These are phyloP conservation scores for Monomorium pharaonis DNA, from an alignment of 1,140 invertebrate species.

Conservation along the genomic window DNA sequence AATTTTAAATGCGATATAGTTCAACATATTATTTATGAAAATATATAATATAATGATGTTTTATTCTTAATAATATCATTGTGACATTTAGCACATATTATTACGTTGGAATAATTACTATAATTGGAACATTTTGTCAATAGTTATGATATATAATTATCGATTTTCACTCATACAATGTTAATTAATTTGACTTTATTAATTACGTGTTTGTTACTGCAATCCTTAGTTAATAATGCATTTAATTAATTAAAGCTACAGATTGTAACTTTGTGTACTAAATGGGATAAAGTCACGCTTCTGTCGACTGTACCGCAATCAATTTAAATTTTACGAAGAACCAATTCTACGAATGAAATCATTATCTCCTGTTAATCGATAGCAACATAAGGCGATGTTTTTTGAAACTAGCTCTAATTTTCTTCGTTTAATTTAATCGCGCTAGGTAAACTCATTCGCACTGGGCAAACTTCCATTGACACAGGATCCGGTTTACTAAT, in stretches of 20 bases:
- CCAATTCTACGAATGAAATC: neutral
- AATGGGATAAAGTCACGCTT: neutral
- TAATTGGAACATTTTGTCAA: slow-evolving; percentile 46
- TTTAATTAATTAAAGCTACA: slow-evolving; percentile 43
- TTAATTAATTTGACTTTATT: slow-evolving; percentile 54
- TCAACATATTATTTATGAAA: neutral
- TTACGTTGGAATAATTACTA: slow-evolving; percentile 14
- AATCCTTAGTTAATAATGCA: slow-evolving; percentile 34
- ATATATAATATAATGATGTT: neutral
- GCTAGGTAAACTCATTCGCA: neutral
- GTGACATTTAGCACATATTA: slow-evolving; percentile 30
- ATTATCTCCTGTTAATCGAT: neutral
- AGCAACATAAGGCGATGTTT: neutral
- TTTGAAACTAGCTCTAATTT: slow-evolving; percentile 23
- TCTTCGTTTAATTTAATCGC: slow-evolving; percentile 18
- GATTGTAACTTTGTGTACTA: slow-evolving; percentile 17
- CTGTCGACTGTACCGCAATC: neutral
- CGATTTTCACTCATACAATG: slow-evolving; percentile 30
- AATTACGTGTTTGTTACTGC: slow-evolving; percentile 44
- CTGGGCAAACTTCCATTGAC: slow-evolving; percentile 32
- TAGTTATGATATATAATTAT: slow-evolving; percentile 52
- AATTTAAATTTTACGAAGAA: slow-evolving; percentile 22
- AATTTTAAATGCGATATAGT: neutral
- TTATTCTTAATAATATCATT: slow-evolving; percentile 40
- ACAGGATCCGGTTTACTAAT: slow-evolving; percentile 34